Evolutionary conservation across 2,797 vertebrate genomes (phyloP), one percentile per base, ranked within the genome.

Genomic region (Gallirallus australis): DNA sequence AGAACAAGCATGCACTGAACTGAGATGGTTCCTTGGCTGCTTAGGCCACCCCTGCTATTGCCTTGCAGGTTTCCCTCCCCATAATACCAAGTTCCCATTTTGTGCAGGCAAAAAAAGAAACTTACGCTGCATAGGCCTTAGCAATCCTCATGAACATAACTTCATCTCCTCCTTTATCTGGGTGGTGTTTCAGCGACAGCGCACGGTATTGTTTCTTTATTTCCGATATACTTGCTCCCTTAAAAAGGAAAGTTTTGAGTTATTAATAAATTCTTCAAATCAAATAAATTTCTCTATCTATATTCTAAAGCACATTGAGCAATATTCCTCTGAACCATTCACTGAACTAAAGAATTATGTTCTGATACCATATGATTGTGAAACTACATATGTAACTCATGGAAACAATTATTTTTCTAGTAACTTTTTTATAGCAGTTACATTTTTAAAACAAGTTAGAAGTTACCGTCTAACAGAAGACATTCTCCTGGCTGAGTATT

Each of bases 81-180:
- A 9, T 9, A 53, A 50, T 9, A 61, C 9, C 37, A 72, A 48
- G 11, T 30, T 77, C 52, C 30, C 33, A 5, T 6, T 75, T 70
- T 28, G 31, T 14, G 20, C 0, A 71, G 33, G 23, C 9, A 60
- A 57, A 71, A 69, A 69, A 66, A 31, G 9, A 82, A 94, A 98
- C 99, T 99, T 98, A 99, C 99, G 99, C 99, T 93, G 98, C 98
- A 90, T 99, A 99, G 72, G 99, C 99, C 97, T 99, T 99, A 85
- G 99, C 99, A 94, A 99, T 99, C 97, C 98, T 99, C 99, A 99
- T 99, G 96, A 99, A 99, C 95, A 98, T 98, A 82, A 98, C 98
- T 97, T 99, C 99, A 97, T 99, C 99, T 24, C 99, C 99, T 93
- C 99, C 99, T 99, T 99, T 99, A 97, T 99, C 99, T 56, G 99